A percentile compares a stretch with the other conserved stretches of the same genome.
phyloP scores from a whole-genome alignment of 2,113 vertebrate species.

The Syrrhaptes paradoxus region DNA sequence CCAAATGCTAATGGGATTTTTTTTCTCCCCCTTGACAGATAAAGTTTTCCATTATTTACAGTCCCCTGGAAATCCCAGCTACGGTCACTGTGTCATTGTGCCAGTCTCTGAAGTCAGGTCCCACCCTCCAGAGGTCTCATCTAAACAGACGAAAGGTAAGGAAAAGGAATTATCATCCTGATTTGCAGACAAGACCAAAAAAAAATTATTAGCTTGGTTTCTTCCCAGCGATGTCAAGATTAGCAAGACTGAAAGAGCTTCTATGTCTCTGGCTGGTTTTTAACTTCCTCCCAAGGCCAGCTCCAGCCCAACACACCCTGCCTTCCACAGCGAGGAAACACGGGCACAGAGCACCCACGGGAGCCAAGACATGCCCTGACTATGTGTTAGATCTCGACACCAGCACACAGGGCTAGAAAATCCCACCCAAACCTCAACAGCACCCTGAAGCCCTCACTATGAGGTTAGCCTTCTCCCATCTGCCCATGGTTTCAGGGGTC shows the following conservation, averaged over 20 bases:
- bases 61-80: neutral
- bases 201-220: neutral
- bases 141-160: neutral
- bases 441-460: neutral
- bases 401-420: neutral
- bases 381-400: neutral
- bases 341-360: rapidly evolving
- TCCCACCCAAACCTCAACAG: neutral
- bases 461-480: neutral
- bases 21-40: neutral
- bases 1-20: neutral
- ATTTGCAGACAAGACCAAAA: slow-evolving; percentile 23
- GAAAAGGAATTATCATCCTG: slow-evolving; percentile 25
- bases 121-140: slow-evolving; percentile 1
- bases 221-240: neutral
- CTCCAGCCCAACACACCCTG: neutral
- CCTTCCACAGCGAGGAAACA: neutral
- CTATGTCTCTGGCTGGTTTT: neutral
- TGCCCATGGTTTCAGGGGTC: neutral
- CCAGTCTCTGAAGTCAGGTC: neutral
- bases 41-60: neutral
- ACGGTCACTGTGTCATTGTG: neutral
- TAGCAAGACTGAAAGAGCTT: neutral
- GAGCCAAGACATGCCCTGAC: neutral
- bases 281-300: neutral